Conservation (phyloP, 1,140 invertebrate species). For the Calycopis cecrops region DNA sequence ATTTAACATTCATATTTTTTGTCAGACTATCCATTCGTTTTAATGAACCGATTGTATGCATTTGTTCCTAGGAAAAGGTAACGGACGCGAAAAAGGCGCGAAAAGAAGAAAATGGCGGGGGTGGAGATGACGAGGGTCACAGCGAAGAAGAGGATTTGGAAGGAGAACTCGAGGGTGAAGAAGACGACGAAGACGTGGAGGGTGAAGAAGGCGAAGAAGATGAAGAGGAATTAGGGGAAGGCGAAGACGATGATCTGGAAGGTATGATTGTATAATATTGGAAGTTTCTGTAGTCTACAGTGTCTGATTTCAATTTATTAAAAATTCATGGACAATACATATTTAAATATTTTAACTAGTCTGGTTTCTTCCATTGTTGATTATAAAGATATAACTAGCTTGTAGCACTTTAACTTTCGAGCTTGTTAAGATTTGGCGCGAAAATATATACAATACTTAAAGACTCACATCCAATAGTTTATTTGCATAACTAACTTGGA, state of each 20-base stretch:
- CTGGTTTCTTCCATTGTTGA: too few species aligned
- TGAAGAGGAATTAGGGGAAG: constrained; percentile 80
- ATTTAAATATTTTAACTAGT: too few species aligned
- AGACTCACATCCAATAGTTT: too few species aligned
- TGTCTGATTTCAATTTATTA: too few species aligned
- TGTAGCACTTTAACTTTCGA: too few species aligned
- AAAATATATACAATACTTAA: too few species aligned
- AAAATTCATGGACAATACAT: too few species aligned
- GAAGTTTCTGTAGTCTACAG: too few species aligned
- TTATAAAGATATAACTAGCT: too few species aligned
- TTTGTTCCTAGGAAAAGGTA: constrained; percentile 76
- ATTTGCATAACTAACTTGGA: too few species aligned
- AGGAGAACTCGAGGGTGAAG: constrained; percentile 69
- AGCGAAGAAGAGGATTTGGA: constrained; percentile 80
- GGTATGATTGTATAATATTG: constrained; percentile 65
- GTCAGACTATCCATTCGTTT: background rate
- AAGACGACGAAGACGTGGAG: constrained; percentile 76
- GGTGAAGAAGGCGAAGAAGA: constrained; percentile 81
- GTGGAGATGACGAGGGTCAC: constrained; percentile 76
- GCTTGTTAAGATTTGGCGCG: too few species aligned
- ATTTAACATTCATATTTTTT: constrained; percentile 21
- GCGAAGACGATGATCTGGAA: constrained; percentile 82
- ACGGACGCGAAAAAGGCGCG: constrained; percentile 86
- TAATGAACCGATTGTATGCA: background rate
- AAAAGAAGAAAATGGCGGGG: constrained; percentile 84